Base-by-base conservation (phyloP, 1,140 invertebrate species). In the Hypsibius dujardini region DNA sequence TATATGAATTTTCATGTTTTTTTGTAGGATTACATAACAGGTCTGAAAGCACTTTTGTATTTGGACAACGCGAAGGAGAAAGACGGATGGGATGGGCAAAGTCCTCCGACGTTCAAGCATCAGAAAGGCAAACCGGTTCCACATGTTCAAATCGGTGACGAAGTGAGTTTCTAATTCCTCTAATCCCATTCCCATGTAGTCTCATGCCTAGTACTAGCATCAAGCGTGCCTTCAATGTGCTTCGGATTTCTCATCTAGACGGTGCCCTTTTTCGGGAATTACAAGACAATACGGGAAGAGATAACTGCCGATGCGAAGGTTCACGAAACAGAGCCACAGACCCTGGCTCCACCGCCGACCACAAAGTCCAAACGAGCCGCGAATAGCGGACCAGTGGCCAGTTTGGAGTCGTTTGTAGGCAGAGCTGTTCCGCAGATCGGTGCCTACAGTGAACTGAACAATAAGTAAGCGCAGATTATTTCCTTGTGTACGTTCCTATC, bases 51-150 rank as follows among this genome's bases (percentile, higher is more conserved):
- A 0, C 79, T 96, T 46, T 79, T 98, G 1, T 98, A 95, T 77
- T 78, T 97, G 14, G 82, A 87, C 70, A 85, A 84, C 47, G 78
- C 89, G 1, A 80, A 85, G 1, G 79, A 84, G 1, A 77, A 85
- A 1, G 77, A 82, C 67, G 83, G 85, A 47, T 98, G 95, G 95
- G 85, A 90, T 75, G 93, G 94, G 0, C 95, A 98, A 78, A 92
- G 90, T 72, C 91, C 92, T 14, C 92, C 93, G 1, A 89, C 87
- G 0, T 79, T 82, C 1, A 88, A 80, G 75, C 91, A 95, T 77
- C 94, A 98, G 80, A 88, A 88, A 77, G 94, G 94, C 71, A 98
- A 97, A 82, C 86, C 88, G 0, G 84, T 92, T 15, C 70, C 85
- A 47, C 81, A 82, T 42, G 73, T 89, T 45, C 81, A 84, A 75